A percentile compares a stretch with the other conserved stretches of the same genome.
phyloP scores from a whole-genome alignment of 1,140 invertebrate species.

The Brachionus calyciflorus region DNA sequence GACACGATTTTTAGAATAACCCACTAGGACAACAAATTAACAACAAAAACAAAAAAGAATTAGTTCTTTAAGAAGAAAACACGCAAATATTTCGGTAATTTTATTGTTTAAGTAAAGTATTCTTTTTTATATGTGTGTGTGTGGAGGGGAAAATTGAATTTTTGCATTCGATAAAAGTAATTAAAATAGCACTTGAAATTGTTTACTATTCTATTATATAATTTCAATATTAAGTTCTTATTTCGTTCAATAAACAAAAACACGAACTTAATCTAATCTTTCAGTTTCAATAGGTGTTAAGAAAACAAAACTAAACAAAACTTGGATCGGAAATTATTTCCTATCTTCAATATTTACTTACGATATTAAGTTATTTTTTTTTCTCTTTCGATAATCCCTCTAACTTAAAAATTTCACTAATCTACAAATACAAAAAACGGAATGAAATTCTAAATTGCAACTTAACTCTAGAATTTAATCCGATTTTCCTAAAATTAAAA shows the following conservation, averaged over 20 bases:
- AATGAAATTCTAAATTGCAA: no score
- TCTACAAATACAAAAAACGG: background rate
- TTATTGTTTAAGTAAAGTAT: background rate
- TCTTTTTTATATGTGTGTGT: no score
- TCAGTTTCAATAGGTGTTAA: constrained; percentile 9
- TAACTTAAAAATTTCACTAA: background rate
- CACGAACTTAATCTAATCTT: background rate
- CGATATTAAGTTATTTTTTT: background rate
- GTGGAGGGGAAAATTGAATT: background rate
- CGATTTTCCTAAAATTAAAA: no score
- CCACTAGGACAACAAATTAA: background rate
- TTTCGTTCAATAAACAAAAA: constrained; percentile 33
- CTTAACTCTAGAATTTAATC: no score
- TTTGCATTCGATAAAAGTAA: constrained; percentile 10
- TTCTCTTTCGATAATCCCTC: constrained; percentile 27
- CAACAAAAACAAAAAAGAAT: background rate
- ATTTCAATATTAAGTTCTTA: background rate
- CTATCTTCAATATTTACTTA: constrained; percentile 40
- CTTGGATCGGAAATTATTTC: constrained; percentile 39
- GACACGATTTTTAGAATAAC: constrained; percentile 9
- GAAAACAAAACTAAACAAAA: constrained; percentile 19
- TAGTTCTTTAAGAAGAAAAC: no score
- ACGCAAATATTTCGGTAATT: constrained; percentile 34
- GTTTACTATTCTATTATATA: constrained; percentile 34
- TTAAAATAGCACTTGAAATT: constrained; percentile 38